Percentiles rank a stretch among this genome's conserved stretches.
phyloP scores from a whole-genome alignment of 2,797 vertebrate species.

The Emys orbicularis region DNA sequence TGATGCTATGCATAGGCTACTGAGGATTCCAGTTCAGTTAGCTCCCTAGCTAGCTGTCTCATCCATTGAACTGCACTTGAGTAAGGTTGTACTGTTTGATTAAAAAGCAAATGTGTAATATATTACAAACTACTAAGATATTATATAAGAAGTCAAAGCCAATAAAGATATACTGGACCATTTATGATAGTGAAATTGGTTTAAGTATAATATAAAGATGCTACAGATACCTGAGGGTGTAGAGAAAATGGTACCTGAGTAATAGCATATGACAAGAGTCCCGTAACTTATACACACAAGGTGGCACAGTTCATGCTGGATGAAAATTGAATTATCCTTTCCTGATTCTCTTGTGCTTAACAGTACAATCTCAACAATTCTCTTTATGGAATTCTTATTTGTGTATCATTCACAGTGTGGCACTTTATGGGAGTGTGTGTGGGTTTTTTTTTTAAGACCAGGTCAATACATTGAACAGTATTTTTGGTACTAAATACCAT shows the following conservation, averaged over 20 bases:
- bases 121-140: not conserved
- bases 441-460: not conserved
- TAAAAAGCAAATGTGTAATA: not conserved
- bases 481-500: not conserved
- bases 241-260: not conserved
- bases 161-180: rapidly evolving
- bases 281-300: not conserved
- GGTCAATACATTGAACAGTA: not conserved
- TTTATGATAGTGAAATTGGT: rapidly evolving
- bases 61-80: rapidly evolving
- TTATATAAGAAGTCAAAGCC: not conserved
- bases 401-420: not conserved
- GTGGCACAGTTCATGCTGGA: not conserved
- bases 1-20: rapidly evolving
- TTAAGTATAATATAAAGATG: not conserved
- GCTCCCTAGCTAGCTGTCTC: rapidly evolving
- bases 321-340: rapidly evolving
- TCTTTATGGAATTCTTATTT: not conserved
- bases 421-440: not conserved
- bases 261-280: rapidly evolving
- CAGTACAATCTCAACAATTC: not conserved
- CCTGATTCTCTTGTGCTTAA: not conserved
- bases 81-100: rapidly evolving
- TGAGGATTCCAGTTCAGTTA: not conserved
- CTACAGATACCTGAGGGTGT: not conserved